Evolutionary conservation across 2,888 invertebrate species (phyloP).

Genomic region (Chrysolina americana): DNA sequence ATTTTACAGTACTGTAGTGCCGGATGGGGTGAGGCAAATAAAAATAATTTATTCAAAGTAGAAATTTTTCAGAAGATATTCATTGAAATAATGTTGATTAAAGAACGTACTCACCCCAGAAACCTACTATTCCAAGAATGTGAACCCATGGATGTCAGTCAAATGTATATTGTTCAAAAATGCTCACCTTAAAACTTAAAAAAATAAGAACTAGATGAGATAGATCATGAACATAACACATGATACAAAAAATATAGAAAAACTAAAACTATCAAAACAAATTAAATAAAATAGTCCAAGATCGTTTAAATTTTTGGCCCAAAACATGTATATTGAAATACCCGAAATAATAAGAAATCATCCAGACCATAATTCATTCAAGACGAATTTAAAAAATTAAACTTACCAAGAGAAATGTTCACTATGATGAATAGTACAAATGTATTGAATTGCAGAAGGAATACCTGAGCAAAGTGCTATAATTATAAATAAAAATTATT

Average conservation of each 20-base stretch:
- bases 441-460: background rate
- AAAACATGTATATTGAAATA: background rate
- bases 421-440: background rate
- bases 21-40: slow-evolving; percentile 9
- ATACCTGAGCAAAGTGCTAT: no score
- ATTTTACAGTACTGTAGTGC: slow-evolving; percentile 2
- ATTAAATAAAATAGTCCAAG: background rate
- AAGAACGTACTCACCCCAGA: background rate
- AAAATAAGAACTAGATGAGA: background rate
- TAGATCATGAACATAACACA: background rate
- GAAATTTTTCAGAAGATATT: slow-evolving; percentile 9
- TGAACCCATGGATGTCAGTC: background rate
- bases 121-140: background rate
- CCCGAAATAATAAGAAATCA: background rate
- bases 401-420: background rate
- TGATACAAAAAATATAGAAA: background rate
- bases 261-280: background rate
- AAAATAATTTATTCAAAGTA: background rate
- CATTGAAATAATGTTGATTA: background rate
- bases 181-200: background rate
- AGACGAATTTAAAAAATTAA: background rate
- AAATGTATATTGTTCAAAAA: slow-evolving; percentile 6
- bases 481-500: no score
- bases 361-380: background rate
- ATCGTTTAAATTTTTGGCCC: background rate